Evolutionary conservation across 2,113 vertebrate species (phyloP).

Genomic region (Fulmarus glacialis): DNA sequence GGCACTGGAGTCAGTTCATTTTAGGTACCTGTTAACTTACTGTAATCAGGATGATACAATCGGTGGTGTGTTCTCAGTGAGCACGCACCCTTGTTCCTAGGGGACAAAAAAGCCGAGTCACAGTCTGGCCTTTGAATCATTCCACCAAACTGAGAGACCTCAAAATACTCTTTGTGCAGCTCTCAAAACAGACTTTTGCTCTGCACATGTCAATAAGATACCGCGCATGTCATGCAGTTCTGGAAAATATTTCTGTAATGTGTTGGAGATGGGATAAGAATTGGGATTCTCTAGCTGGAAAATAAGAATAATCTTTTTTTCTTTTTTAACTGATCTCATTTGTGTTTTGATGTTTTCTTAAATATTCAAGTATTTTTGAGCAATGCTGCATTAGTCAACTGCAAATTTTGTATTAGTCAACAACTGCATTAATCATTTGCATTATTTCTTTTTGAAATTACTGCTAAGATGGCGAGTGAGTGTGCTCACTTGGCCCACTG

Average conservation of each 20-base stretch:
- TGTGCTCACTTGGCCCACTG: neutral
- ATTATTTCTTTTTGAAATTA: neutral
- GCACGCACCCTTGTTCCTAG: neutral
- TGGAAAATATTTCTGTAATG: neutral
- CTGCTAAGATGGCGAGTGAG: neutral
- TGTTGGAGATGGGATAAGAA: neutral
- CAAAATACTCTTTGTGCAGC: neutral
- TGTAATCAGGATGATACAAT: neutral
- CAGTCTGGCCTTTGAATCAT: neutral
- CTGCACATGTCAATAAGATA: neutral
- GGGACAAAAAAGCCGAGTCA: neutral
- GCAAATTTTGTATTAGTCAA: neutral
- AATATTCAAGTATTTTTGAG: neutral
- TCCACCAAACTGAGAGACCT: neutral
- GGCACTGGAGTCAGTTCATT: neutral
- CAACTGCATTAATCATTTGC: neutral
- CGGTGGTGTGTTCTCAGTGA: neutral
- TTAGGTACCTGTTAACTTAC: neutral
- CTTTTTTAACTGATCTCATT: neutral
- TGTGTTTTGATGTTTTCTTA: neutral
- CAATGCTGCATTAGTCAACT: neutral
- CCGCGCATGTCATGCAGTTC: fast-evolving
- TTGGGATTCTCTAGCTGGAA: neutral
- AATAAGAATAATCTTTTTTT: neutral
- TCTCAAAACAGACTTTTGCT: neutral